phyloP scores from a whole-genome alignment of 2,797 vertebrate genomes.

The Clangula hyemalis region DNA sequence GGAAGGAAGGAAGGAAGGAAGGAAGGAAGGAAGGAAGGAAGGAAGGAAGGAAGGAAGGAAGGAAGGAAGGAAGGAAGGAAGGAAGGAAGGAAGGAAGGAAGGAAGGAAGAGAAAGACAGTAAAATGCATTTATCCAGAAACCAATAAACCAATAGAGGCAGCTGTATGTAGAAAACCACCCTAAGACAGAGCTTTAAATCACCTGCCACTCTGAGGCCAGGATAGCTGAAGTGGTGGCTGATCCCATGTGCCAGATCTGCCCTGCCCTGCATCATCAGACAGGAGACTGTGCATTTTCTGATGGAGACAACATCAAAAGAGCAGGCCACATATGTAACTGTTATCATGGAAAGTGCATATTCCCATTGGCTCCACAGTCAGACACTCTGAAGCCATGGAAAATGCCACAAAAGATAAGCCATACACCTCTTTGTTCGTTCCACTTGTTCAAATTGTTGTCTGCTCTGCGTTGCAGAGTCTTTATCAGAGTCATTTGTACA shows the following conservation, averaged over 20 bases:
- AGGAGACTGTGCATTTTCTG: background rate
- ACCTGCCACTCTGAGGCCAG: background rate
- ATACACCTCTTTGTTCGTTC: conserved; percentile 12
- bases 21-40: too few species aligned
- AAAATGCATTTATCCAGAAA: background rate
- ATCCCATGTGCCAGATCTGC: background rate
- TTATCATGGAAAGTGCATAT: conserved; percentile 51
- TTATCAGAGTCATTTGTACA: conserved; percentile 26
- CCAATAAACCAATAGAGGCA: background rate
- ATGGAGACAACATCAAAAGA: background rate
- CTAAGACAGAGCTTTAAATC: background rate
- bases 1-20: too few species aligned
- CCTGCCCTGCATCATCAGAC: background rate
- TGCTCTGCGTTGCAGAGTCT: background rate
- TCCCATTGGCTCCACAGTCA: conserved; percentile 41
- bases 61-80: background rate
- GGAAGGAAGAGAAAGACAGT: background rate
- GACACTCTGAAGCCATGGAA: conserved; percentile 54
- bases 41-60: too few species aligned
- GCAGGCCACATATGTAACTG: background rate
- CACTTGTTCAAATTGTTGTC: conserved; percentile 28
- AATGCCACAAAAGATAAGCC: conserved; percentile 60
- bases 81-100: background rate
- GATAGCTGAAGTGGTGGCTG: conserved; percentile 15
- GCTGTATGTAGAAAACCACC: background rate